Evolutionary conservation across 2,888 invertebrate genomes (phyloP), one percentile per base, ranked within the genome.

Genomic region (Trachelus iudaicus): DNA sequence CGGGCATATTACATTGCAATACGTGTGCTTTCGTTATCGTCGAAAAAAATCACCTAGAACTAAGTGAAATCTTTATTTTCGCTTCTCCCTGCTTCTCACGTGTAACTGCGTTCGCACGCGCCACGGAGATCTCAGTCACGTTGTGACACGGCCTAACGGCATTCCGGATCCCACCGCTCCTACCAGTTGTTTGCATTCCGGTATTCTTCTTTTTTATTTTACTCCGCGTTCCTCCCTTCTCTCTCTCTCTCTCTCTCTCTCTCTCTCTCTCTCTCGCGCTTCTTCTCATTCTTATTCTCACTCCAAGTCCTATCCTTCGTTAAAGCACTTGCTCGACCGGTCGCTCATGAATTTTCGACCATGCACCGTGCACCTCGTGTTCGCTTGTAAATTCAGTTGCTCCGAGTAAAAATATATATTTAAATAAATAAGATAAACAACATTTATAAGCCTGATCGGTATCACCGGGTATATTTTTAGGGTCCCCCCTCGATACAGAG

Each of bases 101-200:
- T 71, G 71, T 71, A 71, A 33, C 71, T 34, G 15, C 71, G 71
- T 34, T 71, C 71, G 71, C 31, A 71, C 71, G 71, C 31, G 33
- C 15, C 71, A 34, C 71, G 71, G 71, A 56, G 56, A 56, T 56
- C 71, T 13, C 71, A 23, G 34, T 33, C 71, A 31, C 71, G 71
- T 71, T 71, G 82, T 81, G 84, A 85, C 84, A 85, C 83, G 83
- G 81, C 79, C 85, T 88, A 88, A 88, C 88, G 87, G 87, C 86
- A 87, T 87, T 86, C 85, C 81, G 85, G 71, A 81, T 84, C 83
- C 83, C 78, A 79, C 78, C 80, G 79, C 80, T 81, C 81, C 76
- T 79, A 76, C 71, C 75, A 78, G 81, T 81, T 79, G 77, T 81
- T 71, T 83, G 79, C 86, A 84, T 85, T 85, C 85, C 83, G 78